Evolutionary conservation across 1,140 invertebrate genomes (phyloP), one percentile per base, ranked within the genome.

Genomic region (Choristoneura fumiferana): DNA sequence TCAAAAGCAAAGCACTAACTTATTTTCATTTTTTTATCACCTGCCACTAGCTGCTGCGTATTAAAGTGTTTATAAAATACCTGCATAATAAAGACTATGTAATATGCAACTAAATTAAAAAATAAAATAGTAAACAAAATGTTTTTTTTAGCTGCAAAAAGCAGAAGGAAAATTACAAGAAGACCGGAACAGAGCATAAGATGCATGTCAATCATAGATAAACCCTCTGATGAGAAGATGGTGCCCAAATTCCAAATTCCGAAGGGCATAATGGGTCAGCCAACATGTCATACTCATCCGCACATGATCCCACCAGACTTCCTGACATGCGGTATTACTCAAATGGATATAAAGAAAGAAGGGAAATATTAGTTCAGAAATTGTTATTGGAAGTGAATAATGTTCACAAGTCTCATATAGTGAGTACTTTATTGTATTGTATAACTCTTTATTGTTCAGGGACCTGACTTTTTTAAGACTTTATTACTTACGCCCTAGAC

Each of bases 251-350:
- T 71, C 55, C 57, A 63, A 2, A 77, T 89, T 53, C 87, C 87
- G 0, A 72, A 69, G 38, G 81, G 84, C 29, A 81, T 81, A n/a
- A 90, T 90, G 62, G 96, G 96, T 0, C 96, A 98, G 76, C 95
- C 96, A 8, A 94, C 94, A 0, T 87, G 90, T 45, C 69, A 89
- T 57, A 95, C 95, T 0, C 96, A 97, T 90, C 94, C 96, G 0
- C 95, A 97, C 83, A 75, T 97, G 1, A 77, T 97, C 38, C 91
- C 91, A 56, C 73, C 91, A 34, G 93, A 92, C n/a, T 92, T 95
- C 69, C 82, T 98, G 10, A 92, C 96, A 0, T 95, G 95, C 43
- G 94, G 95, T 4, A 92, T 98, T 10, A 93, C 91, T 10, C 88
- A 92, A 58, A 79, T 90, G 43, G 97, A 87, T 96, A 96, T 69